Percentiles rank a stretch among this genome's conserved stretches.
Evolutionary conservation across 2,797 vertebrate species (phyloP).

Genomic region (Crenuchus spilurus): DNA sequence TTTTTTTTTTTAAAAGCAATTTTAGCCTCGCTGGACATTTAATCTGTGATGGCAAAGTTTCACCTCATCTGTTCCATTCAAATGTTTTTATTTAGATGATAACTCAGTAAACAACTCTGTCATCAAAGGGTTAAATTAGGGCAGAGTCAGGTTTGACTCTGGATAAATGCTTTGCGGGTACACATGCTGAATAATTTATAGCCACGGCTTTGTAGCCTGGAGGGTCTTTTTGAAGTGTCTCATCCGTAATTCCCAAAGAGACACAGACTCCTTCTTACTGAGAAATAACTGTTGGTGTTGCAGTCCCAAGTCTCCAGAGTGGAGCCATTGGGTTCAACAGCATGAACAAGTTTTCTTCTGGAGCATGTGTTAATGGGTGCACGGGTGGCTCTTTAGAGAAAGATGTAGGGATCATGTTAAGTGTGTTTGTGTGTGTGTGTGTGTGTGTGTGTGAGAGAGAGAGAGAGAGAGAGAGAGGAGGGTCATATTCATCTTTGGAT

Average conservation of each 20-base stretch:
- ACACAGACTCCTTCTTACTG: not conserved
- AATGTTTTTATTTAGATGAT: no score
- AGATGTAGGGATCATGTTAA: not conserved
- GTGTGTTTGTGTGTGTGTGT: not conserved
- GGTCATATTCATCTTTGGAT: constrained; percentile 2
- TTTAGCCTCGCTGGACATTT: no score
- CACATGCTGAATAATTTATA: constrained; percentile 58
- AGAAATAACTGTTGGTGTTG: not conserved
- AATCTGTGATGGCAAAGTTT: no score
- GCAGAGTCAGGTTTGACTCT: constrained; percentile 13
- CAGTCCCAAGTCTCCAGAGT: not conserved
- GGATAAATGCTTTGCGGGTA: constrained; percentile 27
- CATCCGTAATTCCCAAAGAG: constrained; percentile 53
- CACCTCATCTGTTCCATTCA: no score
- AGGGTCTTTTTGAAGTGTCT: constrained; percentile 51
- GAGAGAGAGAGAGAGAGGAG: not conserved
- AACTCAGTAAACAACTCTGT: not conserved
- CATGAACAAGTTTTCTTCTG: not conserved
- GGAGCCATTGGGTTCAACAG: not conserved
- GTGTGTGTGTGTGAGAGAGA: not conserved
- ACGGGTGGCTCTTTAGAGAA: not conserved
- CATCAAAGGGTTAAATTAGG: not conserved
- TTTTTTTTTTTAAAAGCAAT: no score
- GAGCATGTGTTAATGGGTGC: not conserved
- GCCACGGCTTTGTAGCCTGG: constrained; percentile 35